Base-by-base conservation (phyloP, 2,113 vertebrate genomes). In the Vanacampus margaritifer region DNA sequence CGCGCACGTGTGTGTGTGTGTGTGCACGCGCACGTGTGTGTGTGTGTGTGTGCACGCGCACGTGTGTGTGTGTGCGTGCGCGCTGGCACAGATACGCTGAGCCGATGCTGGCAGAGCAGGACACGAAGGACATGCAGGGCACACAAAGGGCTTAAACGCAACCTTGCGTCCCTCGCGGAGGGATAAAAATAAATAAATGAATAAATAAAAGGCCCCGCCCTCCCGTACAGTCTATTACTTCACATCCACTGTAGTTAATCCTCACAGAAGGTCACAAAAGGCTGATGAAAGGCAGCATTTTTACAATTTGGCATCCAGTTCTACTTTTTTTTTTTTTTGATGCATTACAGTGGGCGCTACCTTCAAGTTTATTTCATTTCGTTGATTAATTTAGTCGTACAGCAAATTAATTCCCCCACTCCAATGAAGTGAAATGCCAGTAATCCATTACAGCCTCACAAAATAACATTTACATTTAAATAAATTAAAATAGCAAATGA, bases 121-220 rank as follows among this genome's bases (percentile, higher is more conserved):
- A 81, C 81, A 74, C 82, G 67, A 71, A 84, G 73, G 85, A 84
- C 78, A 62, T 39, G 58, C 58, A 73, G 72, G 71, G 76, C 63
- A 65, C 79, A 87, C 80, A 87, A 81, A 86, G 70, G 81, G 84
- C 82, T 86, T 86, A 82, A 79, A 79, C 84, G 75, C 75, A 81
- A 82, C 88, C 81, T 81, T 35, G 19, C 13, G 67, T 67, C 76
- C 81, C 72, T 79, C 72, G 9, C 36, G 35, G 74, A 75, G 21
- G 46, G 46, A 50, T 50, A 12, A 2, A 3, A 8, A 5, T 5
- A 26, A 54, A 54, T 24, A 50, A n/a, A 50, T 50, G 7, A 50
- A n/a, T 2, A 23, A 78, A 81, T 46, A 75, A 70, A 80, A 62
- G 74, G 77, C 66, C 81, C 53, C 60, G 50, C 69, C 71, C 56